Evolutionary conservation across 2,888 invertebrate species (phyloP).

Genomic region (Glyphotaelius pellucidus): DNA sequence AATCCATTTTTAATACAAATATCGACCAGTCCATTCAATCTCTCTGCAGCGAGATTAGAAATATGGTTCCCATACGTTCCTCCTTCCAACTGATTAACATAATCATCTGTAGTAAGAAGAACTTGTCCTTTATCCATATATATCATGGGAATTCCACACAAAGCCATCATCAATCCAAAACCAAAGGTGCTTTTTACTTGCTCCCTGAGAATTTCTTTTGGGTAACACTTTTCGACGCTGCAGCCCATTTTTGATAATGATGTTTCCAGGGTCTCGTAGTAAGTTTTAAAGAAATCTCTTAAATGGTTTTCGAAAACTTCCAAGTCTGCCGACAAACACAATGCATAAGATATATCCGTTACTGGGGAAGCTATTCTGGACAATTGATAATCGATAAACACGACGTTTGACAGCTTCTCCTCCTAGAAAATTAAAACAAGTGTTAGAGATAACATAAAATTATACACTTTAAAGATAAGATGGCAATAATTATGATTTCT

Average conservation of each 20-base stretch:
- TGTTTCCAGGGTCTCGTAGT: slow-evolving; percentile 32
- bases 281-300: slow-evolving; percentile 25
- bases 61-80: background rate
- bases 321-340: background rate
- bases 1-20: background rate
- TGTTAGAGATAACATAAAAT: background rate
- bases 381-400: slow-evolving; percentile 27
- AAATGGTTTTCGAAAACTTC: background rate
- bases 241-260: slow-evolving; percentile 4
- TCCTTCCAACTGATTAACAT: background rate
- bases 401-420: background rate
- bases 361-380: background rate
- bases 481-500: background rate
- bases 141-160: slow-evolving; percentile 18
- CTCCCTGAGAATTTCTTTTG: slow-evolving; percentile 26
- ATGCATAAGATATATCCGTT: background rate
- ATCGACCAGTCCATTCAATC: slow-evolving; percentile 17
- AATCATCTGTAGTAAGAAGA: background rate
- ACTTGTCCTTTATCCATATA: background rate
- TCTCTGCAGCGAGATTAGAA: background rate
- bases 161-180: slow-evolving; percentile 35
- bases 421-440: background rate
- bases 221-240: slow-evolving; percentile 42
- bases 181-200: slow-evolving; percentile 6
- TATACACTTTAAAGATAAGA: background rate